Conservation (phyloP, 2,888 invertebrate species). For the Hemistola chrysoprasaria region DNA sequence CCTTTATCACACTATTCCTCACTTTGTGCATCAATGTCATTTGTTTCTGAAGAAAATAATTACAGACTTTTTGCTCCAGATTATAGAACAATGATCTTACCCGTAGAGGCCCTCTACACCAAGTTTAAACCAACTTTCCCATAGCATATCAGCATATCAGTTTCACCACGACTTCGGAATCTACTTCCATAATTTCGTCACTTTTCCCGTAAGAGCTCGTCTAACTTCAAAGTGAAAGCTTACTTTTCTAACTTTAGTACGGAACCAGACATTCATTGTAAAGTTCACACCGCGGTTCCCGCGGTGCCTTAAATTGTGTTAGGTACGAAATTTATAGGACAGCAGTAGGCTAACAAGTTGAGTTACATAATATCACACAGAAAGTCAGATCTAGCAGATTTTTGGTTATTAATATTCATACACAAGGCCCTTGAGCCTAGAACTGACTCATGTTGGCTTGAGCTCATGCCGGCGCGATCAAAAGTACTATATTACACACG, state of each 20-base stretch:
- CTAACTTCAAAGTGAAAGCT: slow-evolving; percentile 16
- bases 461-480: too few species aligned
- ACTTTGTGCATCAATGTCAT: too few species aligned
- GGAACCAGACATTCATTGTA: slow-evolving; percentile 30
- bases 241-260: slow-evolving; percentile 18
- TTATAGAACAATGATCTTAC: too few species aligned
- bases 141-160: slow-evolving; percentile 10
- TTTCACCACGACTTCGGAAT: slow-evolving; percentile 3
- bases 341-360: slow-evolving; percentile 22
- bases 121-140: slow-evolving; percentile 6
- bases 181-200: slow-evolving; percentile 16
- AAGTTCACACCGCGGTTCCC: slow-evolving; percentile 38
- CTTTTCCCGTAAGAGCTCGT: slow-evolving; percentile 12
- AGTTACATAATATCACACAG: too few species aligned
- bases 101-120: background rate
- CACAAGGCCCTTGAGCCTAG: too few species aligned
- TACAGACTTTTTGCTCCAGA: too few species aligned
- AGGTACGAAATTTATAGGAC: slow-evolving; percentile 46
- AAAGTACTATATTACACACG: too few species aligned
- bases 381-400: too few species aligned
- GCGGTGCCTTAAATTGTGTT: slow-evolving; percentile 43
- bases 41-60: too few species aligned
- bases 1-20: too few species aligned
- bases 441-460: too few species aligned
- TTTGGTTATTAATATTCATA: too few species aligned